Evolutionary conservation across 2,888 invertebrate genomes (phyloP).

Genomic region (Oligia latruncula): DNA sequence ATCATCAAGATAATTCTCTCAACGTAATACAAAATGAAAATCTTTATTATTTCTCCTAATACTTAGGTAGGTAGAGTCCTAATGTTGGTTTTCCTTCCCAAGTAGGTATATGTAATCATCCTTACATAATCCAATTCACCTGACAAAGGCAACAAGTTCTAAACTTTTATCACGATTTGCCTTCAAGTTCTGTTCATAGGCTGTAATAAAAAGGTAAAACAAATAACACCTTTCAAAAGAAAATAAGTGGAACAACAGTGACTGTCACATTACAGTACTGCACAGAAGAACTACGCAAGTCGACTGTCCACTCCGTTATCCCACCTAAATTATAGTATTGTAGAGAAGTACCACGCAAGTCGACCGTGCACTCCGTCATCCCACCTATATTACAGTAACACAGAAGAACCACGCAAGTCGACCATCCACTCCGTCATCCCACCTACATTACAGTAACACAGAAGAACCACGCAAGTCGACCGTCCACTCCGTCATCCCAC

Average conservation of each 20-base stretch:
- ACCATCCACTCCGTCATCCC: neutral
- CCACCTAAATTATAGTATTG: too few species aligned
- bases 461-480: neutral
- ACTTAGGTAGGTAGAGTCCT: neutral
- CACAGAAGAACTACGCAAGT: neutral
- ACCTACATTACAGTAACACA: neutral
- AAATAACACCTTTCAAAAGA: constrained; percentile 17
- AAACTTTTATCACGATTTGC: constrained; percentile 21
- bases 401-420: neutral
- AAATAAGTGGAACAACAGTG: neutral
- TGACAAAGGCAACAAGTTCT: constrained; percentile 18
- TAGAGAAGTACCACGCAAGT: neutral
- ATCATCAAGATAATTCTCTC: neutral
- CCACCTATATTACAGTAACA: neutral
- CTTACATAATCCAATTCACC: constrained; percentile 1
- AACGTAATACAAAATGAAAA: neutral
- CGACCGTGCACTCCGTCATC: neutral
- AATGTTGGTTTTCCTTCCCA: neutral
- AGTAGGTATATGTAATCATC: neutral
- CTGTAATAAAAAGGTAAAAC: constrained; percentile 21
- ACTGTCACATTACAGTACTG: neutral
- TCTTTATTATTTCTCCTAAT: neutral
- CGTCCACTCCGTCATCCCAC: neutral
- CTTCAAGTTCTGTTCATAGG: neutral
- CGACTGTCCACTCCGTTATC: neutral